Evolutionary conservation across 1,140 invertebrate genomes (phyloP).

Genomic region (Pemphigus obesinymphae): DNA sequence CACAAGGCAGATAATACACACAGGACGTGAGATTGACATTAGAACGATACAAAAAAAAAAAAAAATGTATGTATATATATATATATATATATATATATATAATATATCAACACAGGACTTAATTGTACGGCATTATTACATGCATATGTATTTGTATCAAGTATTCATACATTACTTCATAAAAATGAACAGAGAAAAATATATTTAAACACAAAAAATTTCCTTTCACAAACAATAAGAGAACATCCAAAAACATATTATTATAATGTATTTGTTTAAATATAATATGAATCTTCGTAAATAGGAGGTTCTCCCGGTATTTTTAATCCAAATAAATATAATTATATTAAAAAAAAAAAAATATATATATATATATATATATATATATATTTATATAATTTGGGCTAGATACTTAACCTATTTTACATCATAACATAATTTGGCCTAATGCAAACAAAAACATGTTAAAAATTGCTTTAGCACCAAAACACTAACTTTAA

Average conservation of each 20-base stretch:
- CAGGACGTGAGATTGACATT: too few species aligned
- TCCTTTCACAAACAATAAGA: slow-evolving; percentile 2
- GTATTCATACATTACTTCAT: neutral
- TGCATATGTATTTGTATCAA: slow-evolving; percentile 17
- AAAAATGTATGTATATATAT: too few species aligned
- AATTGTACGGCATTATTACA: slow-evolving; percentile 20
- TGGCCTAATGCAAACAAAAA: neutral
- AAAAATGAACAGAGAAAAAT: slow-evolving; percentile 17
- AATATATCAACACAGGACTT: neutral
- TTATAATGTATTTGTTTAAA: neutral
- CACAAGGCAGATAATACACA: too few species aligned
- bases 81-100: too few species aligned
- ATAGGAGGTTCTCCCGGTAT: too few species aligned
- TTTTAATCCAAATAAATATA: neutral
- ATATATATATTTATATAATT: too few species aligned
- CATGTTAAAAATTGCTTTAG: neutral
- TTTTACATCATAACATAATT: slow-evolving; percentile 4
- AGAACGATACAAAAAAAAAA: too few species aligned
- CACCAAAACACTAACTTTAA: neutral
- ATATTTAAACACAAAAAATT: slow-evolving; percentile 18
- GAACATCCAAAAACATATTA: neutral
- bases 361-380: too few species aligned
- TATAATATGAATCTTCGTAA: slow-evolving; percentile 1
- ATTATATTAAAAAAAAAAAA: neutral
- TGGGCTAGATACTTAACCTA: neutral